A percentile compares a stretch with the other conserved stretches of the same genome.
Evolutionary conservation across 1,140 invertebrate species (phyloP).

Genomic region (Temnothorax nylanderi): DNA sequence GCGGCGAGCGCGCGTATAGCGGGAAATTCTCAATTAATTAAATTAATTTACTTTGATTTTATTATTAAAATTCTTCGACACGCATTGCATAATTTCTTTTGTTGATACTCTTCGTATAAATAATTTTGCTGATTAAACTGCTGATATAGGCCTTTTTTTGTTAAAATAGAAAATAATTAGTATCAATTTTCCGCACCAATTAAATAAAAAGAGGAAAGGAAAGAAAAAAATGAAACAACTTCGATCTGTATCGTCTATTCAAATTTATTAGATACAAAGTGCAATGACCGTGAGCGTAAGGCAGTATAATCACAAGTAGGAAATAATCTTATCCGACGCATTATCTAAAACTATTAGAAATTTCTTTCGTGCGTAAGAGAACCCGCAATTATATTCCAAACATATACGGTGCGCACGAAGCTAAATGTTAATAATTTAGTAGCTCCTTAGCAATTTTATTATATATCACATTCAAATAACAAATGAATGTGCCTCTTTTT

Average conservation of each 20-base stretch:
- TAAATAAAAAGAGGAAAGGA: not conserved
- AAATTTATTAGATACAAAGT: not conserved
- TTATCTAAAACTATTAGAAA: constrained; percentile 24
- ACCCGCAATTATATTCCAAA: not conserved
- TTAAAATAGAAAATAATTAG: constrained; percentile 19
- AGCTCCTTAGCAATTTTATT: not conserved
- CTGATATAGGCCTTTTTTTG: not conserved
- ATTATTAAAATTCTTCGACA: constrained; percentile 3
- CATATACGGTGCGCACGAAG: not conserved
- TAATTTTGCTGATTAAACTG: not conserved
- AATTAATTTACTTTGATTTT: constrained; percentile 8
- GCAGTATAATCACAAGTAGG: not conserved
- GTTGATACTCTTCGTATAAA: not conserved
- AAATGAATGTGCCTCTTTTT: not conserved
- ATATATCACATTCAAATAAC: not conserved
- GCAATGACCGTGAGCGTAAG: not conserved
- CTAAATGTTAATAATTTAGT: not conserved
- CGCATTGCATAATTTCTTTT: constrained; percentile 9
- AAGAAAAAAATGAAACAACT: not conserved
- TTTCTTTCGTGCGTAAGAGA: not conserved
- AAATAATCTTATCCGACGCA: not conserved
- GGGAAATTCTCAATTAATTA: constrained; percentile 25
- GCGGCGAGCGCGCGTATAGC: not conserved
- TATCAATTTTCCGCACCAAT: constrained; percentile 2
- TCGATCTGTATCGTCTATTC: not conserved